phyloP scores from a whole-genome alignment of 1,140 invertebrate species.

The Achroia grisella region DNA sequence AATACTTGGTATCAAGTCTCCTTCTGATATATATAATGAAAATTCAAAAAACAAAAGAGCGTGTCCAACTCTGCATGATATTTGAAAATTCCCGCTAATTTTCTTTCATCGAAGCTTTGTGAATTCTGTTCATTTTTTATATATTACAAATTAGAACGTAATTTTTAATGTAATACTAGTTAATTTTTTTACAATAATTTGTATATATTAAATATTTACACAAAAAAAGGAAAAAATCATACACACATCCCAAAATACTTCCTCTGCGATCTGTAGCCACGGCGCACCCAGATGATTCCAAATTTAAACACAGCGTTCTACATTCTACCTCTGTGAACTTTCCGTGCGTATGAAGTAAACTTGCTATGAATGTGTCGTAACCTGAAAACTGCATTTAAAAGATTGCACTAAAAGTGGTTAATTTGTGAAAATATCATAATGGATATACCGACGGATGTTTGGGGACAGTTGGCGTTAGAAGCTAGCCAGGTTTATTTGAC shows the following conservation, averaged over 20 bases:
- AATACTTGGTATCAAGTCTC: no score
- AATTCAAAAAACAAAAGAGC: no score
- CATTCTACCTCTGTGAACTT: constrained; percentile 42
- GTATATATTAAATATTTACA: neutral
- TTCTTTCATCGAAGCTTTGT: no score
- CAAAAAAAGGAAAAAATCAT: constrained; percentile 18
- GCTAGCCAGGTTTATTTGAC: constrained; percentile 88
- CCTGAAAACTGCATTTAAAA: neutral
- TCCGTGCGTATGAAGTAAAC: constrained; percentile 42
- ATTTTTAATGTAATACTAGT: no score
- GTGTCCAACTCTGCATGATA: neutral
- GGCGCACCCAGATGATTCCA: constrained; percentile 54
- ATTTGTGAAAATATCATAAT: constrained; percentile 35
- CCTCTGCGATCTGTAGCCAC: constrained; percentile 10
- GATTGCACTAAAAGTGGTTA: constrained; percentile 6
- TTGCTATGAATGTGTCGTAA: constrained; percentile 14
- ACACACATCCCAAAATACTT: constrained; percentile 36
- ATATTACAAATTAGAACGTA: neutral
- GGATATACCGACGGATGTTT: constrained; percentile 81
- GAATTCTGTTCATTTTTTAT: no score
- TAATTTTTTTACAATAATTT: no score
- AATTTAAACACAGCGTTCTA: constrained; percentile 64
- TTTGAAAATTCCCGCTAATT: constrained; percentile 12
- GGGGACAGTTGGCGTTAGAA: constrained; percentile 88
- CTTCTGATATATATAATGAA: no score